Conservation (phyloP, 2,888 invertebrate genomes). For the Pandemis cinnamomeana region DNA sequence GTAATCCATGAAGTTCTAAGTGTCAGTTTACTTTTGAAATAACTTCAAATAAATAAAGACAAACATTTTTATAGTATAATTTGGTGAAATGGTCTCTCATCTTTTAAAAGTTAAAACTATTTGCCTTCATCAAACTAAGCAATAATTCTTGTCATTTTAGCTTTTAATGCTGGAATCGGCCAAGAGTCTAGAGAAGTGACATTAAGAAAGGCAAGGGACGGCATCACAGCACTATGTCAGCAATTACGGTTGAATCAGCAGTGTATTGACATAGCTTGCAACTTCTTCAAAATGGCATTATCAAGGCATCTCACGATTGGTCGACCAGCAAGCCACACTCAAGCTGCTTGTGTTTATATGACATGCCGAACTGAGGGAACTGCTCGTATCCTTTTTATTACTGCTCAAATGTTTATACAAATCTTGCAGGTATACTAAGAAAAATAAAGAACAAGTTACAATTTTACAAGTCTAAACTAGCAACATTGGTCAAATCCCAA, state of each 20-base stretch:
- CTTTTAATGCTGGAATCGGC: conserved; percentile 91
- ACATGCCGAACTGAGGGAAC: conserved; percentile 98
- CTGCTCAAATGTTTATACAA: no score
- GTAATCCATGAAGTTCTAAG: not conserved
- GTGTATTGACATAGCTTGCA: conserved; percentile 96
- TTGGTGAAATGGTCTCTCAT: no score
- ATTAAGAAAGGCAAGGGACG: conserved; percentile 92
- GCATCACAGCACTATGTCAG: conserved; percentile 93
- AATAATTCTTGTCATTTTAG: conserved; percentile 63
- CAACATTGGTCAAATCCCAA: no score
- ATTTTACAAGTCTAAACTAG: no score
- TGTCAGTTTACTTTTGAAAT: not conserved
- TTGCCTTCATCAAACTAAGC: not conserved
- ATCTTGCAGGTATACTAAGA: no score
- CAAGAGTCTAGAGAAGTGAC: conserved; percentile 97
- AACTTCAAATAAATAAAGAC: not conserved
- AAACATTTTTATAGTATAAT: not conserved
- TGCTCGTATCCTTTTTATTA: conserved; percentile 94
- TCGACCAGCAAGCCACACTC: conserved; percentile 94
- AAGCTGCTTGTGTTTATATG: conserved; percentile 98
- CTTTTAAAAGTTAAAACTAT: no score
- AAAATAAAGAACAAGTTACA: no score
- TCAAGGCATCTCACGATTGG: conserved; percentile 94
- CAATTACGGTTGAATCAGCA: conserved; percentile 95
- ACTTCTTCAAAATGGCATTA: conserved; percentile 96